phyloP scores from a whole-genome alignment of 2,888 invertebrate species.

The Caenorhabditis parvicauda region DNA sequence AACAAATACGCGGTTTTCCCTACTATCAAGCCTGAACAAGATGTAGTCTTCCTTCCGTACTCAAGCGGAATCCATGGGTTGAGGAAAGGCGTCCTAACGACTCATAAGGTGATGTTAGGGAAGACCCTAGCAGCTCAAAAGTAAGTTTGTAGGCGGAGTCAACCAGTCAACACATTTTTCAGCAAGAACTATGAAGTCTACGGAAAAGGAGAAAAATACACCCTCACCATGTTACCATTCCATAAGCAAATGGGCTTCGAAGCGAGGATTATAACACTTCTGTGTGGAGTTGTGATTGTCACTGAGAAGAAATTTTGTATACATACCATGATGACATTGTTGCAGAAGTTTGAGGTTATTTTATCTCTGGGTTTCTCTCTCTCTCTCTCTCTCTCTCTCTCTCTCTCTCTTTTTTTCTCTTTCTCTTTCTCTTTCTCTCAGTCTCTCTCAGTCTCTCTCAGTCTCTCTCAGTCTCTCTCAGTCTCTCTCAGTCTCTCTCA shows the following conservation, averaged over 20 bases:
- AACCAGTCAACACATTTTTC: conserved; percentile 1
- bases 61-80: conserved; percentile 34
- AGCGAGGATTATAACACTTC: conserved; percentile 12
- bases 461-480: too few species aligned
- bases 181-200: conserved; percentile 13
- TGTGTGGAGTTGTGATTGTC: conserved; percentile 20
- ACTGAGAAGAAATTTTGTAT: conserved; percentile 22
- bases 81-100: conserved; percentile 23
- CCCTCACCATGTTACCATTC: conserved; percentile 26
- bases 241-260: conserved; percentile 26
- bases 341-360: conserved; percentile 22
- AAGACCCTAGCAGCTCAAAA: conserved; percentile 25
- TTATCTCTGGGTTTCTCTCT: too few species aligned
- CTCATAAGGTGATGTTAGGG: conserved; percentile 20
- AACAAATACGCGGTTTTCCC: too few species aligned
- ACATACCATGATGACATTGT: conserved; percentile 24
- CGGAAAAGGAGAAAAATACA: conserved; percentile 11
- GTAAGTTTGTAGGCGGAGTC: conserved; percentile 5
- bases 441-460: too few species aligned
- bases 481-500: too few species aligned
- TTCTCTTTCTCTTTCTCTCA: too few species aligned
- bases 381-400: too few species aligned
- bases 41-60: conserved; percentile 29
- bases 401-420: too few species aligned
- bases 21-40: conserved; percentile 23